Conservation (phyloP, 2,888 invertebrate genomes). For the Drosophila siamana region DNA sequence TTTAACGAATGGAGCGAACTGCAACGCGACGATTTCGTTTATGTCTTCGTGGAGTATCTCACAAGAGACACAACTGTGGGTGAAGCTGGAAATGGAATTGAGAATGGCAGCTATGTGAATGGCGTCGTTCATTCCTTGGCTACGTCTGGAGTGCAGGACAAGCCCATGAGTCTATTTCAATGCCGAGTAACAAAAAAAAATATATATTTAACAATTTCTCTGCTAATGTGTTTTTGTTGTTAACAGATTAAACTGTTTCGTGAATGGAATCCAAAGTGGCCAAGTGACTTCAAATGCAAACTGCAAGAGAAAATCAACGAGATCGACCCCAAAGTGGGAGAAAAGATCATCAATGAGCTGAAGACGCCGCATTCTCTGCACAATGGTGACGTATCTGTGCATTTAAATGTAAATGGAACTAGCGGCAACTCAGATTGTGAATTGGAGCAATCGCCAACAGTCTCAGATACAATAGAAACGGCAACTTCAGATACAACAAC, state of each 20-base stretch:
- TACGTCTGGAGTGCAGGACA: conserved; percentile 89
- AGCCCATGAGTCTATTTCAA: conserved; percentile 93
- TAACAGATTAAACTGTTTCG: conserved; percentile 91
- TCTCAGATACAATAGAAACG: conserved; percentile 36
- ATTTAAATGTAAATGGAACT: conserved; percentile 72
- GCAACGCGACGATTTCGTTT: conserved; percentile 93
- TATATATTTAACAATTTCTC: no score
- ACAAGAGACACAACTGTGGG: conserved; percentile 84
- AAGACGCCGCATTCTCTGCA: conserved; percentile 69
- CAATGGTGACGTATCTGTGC: conserved; percentile 62
- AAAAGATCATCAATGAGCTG: conserved; percentile 88
- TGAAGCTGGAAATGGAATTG: conserved; percentile 33
- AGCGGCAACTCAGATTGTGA: conserved; percentile 50
- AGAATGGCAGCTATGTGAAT: conserved; percentile 88
- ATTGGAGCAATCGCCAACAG: conserved; percentile 47
- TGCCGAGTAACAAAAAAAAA: conserved; percentile 88
- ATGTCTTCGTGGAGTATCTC: conserved; percentile 88
- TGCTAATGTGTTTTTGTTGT: conserved; percentile 14
- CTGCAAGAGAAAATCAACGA: conserved; percentile 90
- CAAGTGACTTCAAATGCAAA: conserved; percentile 89
- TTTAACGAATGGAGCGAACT: conserved; percentile 95
- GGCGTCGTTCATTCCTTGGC: conserved; percentile 90
- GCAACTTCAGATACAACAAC: conserved; percentile 11
- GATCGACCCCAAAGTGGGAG: conserved; percentile 90
- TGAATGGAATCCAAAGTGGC: conserved; percentile 94